Evolutionary conservation across 2,888 invertebrate genomes (phyloP), one percentile per base, ranked within the genome.

Genomic region (Halocaridina rubra): DNA sequence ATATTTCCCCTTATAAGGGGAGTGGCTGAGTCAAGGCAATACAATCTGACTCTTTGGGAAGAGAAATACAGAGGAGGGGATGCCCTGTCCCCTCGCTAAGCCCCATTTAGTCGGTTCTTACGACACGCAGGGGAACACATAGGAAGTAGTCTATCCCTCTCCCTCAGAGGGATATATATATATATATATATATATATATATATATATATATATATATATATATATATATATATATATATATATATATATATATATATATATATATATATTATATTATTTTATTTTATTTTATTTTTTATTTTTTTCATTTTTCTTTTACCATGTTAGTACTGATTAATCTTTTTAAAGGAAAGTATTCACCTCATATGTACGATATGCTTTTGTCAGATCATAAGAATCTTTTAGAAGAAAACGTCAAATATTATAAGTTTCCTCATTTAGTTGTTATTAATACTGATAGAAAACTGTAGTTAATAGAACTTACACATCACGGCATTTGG

Each of bases 401-500:
- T 29, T 27, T 22, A 1, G 30, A 57, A 13, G 75, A 29, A n/a
- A 5, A n/a, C 30, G 4, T 0, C 19, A 1, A 13, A 39, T 16
- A 13, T 53, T 13, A 30, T 10, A 29, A 29, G 29, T n/a, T 74
- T 27, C 22, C 53, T 22, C n/a, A 22, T 8, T 29, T 22, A 24
- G 16, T 53, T 30, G 10, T 64, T 24, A 24, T n/a, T n/a, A n/a
- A n/a, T n/a, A n/a, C n/a, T n/a, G n/a, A n/a, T n/a, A n/a, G n/a
- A n/a, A n/a, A n/a, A n/a, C n/a, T n/a, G n/a, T n/a, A n/a, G n/a
- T n/a, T n/a, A 3, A 16, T 2, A 72, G 59, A 10, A 79, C 84
- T 84, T 33, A 84, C 84, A 75, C 79, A 19, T 67, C 46, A 16
- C 84, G 72, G 57, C 84, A 84, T 57, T 84, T 84, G 22, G 84